These are phyloP conservation scores for Centropus bengalensis DNA, from an alignment of 2,113 vertebrate species.

Conservation along the genomic window DNA sequence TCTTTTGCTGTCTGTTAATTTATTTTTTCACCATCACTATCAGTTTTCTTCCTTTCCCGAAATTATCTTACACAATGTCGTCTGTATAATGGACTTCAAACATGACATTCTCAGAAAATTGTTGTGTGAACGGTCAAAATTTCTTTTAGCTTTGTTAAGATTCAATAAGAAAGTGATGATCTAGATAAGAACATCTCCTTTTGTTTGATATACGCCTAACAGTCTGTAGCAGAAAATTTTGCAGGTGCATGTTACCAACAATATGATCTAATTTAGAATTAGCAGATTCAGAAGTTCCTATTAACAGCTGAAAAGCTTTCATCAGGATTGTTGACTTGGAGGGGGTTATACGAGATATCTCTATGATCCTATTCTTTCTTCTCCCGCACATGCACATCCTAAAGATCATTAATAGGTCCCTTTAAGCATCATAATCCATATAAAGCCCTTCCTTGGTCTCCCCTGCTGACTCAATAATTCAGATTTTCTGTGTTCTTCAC, in stretches of 20 bases:
- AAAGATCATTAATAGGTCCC: background rate
- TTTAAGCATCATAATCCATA: background rate
- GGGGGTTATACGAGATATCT: background rate
- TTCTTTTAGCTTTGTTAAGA: background rate
- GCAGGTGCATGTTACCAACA: background rate
- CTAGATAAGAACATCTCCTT: background rate
- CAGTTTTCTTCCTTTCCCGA: background rate
- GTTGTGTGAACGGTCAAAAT: background rate
- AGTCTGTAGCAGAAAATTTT: background rate
- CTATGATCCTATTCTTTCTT: background rate
- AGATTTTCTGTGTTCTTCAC: background rate
- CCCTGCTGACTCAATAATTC: background rate
- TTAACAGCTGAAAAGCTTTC: background rate
- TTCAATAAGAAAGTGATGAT: background rate
- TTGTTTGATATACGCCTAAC: background rate
- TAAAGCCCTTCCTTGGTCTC: background rate
- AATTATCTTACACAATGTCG: background rate
- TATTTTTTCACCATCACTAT: background rate
- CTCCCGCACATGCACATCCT: background rate
- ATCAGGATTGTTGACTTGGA: background rate
- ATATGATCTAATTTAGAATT: background rate
- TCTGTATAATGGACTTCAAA: background rate
- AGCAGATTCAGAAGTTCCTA: background rate
- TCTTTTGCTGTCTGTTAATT: background rate
- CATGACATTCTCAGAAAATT: background rate